Conservation (phyloP, 2,888 invertebrate species). For the Andrena camellia region DNA sequence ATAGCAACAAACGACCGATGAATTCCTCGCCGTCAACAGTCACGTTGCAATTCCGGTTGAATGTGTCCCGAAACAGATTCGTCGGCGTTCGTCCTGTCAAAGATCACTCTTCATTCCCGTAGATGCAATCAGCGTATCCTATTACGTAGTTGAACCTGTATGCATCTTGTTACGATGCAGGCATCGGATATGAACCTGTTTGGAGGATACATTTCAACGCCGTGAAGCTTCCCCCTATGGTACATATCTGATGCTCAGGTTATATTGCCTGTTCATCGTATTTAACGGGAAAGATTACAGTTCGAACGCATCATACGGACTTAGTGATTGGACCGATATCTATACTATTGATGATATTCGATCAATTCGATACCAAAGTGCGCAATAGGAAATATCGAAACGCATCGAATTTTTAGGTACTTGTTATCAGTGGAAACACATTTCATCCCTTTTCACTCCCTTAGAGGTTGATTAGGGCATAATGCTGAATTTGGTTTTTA, state of each 20-base stretch:
- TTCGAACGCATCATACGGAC: neutral
- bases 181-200: slow-evolving; percentile 29
- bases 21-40: slow-evolving; percentile 8
- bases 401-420: too few relatives aligned
- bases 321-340: too few relatives aligned
- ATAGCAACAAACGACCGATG: slow-evolving; percentile 21
- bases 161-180: slow-evolving; percentile 16
- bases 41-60: slow-evolving; percentile 15
- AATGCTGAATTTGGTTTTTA: too few relatives aligned
- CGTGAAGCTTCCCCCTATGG: slow-evolving; percentile 2
- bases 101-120: slow-evolving; percentile 31
- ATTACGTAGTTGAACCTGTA: neutral
- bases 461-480: too few relatives aligned
- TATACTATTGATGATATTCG: too few relatives aligned
- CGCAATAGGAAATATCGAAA: too few relatives aligned
- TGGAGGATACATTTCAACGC: slow-evolving; percentile 8
- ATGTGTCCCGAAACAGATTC: slow-evolving; percentile 20
- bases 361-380: too few relatives aligned
- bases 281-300: slow-evolving; percentile 31
- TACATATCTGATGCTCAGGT: neutral
- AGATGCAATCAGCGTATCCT: slow-evolving; percentile 16
- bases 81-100: slow-evolving; percentile 9
- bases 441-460: too few relatives aligned
- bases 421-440: too few relatives aligned
- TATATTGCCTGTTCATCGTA: slow-evolving; percentile 27